A percentile compares a stretch with the other conserved stretches of the same genome.
phyloP scores from a whole-genome alignment of 1,140 invertebrate genomes.

The Macrosteles quadrilineatus region DNA sequence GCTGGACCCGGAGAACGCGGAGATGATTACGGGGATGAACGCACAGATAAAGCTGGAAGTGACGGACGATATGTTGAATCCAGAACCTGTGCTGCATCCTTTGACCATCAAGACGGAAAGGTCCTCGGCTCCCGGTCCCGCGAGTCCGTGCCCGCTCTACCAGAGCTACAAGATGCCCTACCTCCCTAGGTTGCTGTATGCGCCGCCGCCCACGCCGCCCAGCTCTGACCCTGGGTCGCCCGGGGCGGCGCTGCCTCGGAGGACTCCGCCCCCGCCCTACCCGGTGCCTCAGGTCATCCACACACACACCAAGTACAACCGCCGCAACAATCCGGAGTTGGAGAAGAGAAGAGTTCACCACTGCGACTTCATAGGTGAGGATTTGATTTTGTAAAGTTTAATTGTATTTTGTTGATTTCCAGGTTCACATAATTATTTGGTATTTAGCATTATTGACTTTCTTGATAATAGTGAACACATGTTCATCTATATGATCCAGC shows the following conservation, averaged over 20 bases:
- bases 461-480: too few relatives aligned
- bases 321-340: constrained; percentile 93
- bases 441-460: too few relatives aligned
- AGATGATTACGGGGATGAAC: constrained; percentile 58
- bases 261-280: constrained; percentile 46
- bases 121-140: constrained; percentile 37
- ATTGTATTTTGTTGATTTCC: background rate
- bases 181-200: constrained; percentile 63
- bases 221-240: constrained; percentile 81
- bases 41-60: constrained; percentile 74
- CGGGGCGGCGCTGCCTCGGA: constrained; percentile 56
- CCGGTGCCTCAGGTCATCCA: constrained; percentile 46
- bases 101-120: constrained; percentile 29
- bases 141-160: constrained; percentile 46
- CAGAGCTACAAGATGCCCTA: constrained; percentile 43
- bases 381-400: background rate
- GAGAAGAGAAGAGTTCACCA: constrained; percentile 94
- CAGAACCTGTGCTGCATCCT: background rate
- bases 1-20: constrained; percentile 84
- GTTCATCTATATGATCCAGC: too few relatives aligned
- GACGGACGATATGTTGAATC: background rate
- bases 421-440: background rate
- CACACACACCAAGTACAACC: constrained; percentile 71
- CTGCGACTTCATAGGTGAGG: constrained; percentile 91
- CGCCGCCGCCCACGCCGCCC: constrained; percentile 77